A percentile compares a stretch with the other conserved stretches of the same genome.
phyloP scores from a whole-genome alignment of 2,888 invertebrate species.

The Ochropleura leucogaster region DNA sequence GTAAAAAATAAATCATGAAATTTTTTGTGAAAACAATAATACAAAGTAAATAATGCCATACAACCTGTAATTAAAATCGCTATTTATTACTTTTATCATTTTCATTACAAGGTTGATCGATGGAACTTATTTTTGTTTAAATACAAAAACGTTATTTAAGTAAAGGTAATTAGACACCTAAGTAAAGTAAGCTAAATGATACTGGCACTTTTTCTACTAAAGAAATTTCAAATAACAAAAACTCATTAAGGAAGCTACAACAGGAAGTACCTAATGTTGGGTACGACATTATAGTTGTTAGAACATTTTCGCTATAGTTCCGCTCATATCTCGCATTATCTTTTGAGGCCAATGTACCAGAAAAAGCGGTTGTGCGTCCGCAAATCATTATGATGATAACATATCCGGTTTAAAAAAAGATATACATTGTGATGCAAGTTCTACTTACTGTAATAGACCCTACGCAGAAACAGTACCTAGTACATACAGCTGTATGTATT shows the following conservation, averaged over 20 bases:
- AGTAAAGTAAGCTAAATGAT: slow-evolving; percentile 25
- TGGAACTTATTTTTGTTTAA: slow-evolving; percentile 5
- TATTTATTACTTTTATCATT: slow-evolving; percentile 6
- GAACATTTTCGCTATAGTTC: slow-evolving; percentile 73
- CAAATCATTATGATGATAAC: slow-evolving; percentile 77
- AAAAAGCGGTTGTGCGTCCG: slow-evolving; percentile 75
- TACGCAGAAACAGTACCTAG: background rate
- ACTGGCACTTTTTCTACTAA: slow-evolving; percentile 24
- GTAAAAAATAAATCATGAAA: slow-evolving; percentile 36
- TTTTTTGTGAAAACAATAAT: slow-evolving; percentile 1
- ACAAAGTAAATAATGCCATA: background rate
- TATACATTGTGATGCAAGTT: slow-evolving; percentile 52
- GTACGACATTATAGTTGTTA: slow-evolving; percentile 49
- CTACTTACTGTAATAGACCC: background rate
- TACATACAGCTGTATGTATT: background rate
- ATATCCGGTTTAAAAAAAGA: slow-evolving; percentile 71
- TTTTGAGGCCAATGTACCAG: slow-evolving; percentile 81
- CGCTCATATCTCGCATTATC: slow-evolving; percentile 77
- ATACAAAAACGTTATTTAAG: slow-evolving; percentile 1
- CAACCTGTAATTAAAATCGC: slow-evolving; percentile 4
- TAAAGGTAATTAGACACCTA: slow-evolving; percentile 20
- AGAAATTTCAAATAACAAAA: slow-evolving; percentile 41
- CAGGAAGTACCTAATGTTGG: slow-evolving; percentile 45
- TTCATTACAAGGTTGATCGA: slow-evolving; percentile 4
- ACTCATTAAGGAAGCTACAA: slow-evolving; percentile 31